phyloP scores from a whole-genome alignment of 2,797 vertebrate species.

The Hafferia zeledoni region DNA sequence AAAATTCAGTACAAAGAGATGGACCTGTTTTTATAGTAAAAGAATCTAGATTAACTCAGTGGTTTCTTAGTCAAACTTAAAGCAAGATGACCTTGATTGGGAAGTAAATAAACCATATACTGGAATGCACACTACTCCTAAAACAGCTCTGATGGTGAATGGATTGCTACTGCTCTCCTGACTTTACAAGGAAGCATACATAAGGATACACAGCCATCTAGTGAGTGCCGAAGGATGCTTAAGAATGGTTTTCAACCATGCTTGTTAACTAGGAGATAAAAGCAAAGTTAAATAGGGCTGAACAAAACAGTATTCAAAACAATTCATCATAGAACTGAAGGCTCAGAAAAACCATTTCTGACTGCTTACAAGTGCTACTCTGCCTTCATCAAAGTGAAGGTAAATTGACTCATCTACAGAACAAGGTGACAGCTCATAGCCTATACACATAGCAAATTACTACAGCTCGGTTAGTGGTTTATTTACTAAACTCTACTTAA shows the following conservation, averaged over 20 bases:
- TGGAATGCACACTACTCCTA: neutral
- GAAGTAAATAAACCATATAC: neutral
- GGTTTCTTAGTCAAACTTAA: neutral
- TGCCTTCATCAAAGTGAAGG: neutral
- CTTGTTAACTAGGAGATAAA: neutral
- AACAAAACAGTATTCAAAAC: neutral
- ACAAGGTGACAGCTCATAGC: neutral
- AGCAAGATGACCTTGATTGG: neutral
- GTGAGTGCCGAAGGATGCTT: neutral
- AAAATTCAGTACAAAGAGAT: neutral
- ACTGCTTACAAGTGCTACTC: neutral
- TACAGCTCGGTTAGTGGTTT: neutral
- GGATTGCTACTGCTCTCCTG: neutral
- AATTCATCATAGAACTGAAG: neutral
- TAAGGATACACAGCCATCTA: constrained; percentile 37
- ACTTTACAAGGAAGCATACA: neutral
- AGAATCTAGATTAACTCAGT: neutral
- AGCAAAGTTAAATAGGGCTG: neutral
- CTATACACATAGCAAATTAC: neutral
- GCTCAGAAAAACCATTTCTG: neutral
- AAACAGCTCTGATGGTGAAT: neutral
- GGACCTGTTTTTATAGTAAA: neutral
- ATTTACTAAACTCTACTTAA: neutral
- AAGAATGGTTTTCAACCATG: neutral
- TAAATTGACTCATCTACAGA: neutral